These are phyloP conservation scores for Limnothrissa miodon DNA, from an alignment of 2,113 vertebrate genomes.

Conservation along the genomic window DNA sequence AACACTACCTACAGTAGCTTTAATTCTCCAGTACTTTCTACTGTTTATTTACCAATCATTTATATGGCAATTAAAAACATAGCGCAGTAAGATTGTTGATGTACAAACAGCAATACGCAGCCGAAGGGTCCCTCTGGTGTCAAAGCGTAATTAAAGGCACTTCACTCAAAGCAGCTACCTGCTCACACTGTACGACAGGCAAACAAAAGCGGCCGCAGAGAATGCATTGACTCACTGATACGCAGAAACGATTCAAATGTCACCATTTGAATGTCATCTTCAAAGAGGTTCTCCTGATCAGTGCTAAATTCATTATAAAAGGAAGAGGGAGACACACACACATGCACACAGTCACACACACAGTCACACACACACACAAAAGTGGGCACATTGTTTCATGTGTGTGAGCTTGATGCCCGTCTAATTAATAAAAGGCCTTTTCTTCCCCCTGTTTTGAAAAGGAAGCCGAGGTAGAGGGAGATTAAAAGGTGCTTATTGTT, in stretches of 20 bases:
- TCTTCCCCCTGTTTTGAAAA: conserved; percentile 84
- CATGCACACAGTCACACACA: too few species aligned
- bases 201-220: conserved; percentile 60
- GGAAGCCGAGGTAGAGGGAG: conserved; percentile 91
- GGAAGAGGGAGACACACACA: conserved; percentile 66
- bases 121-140: conserved; percentile 31
- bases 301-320: conserved; percentile 87
- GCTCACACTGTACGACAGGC: conserved; percentile 44
- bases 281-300: conserved; percentile 96
- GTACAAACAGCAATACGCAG: conserved; percentile 32
- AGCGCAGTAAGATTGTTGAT: not conserved
- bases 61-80: conserved; percentile 6
- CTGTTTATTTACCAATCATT: not conserved
- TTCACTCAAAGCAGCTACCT: conserved; percentile 24
- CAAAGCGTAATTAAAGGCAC: conserved; percentile 25
- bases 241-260: conserved; percentile 99
- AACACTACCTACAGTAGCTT: not conserved
- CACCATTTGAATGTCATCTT: conserved; percentile 99
- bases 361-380: conserved; percentile 54
- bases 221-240: conserved; percentile 81
- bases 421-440: conserved; percentile 98
- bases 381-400: conserved; percentile 96
- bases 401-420: conserved; percentile 94
- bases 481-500: conserved; percentile 99
- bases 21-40: not conserved